Evolutionary conservation across 2,888 invertebrate species (phyloP).

Genomic region (Eupithecia inturbata): DNA sequence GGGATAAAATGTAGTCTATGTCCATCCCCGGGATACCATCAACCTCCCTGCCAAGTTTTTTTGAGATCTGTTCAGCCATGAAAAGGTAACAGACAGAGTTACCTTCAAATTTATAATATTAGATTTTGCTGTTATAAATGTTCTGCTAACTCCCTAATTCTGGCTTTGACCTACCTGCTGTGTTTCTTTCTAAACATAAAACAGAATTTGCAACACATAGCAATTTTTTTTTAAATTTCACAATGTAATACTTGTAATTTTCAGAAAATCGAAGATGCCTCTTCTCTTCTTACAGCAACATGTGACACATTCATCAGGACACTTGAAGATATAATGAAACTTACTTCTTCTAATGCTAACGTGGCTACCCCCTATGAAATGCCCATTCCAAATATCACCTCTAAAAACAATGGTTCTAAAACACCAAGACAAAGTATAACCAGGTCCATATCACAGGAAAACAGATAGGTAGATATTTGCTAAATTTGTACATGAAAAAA

Average conservation of each 20-base stretch:
- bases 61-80: no score
- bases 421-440: constrained; percentile 65
- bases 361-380: constrained; percentile 65
- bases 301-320: constrained; percentile 93
- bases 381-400: constrained; percentile 62
- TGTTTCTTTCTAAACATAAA: no score
- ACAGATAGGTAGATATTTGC: constrained; percentile 67
- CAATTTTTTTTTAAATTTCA: no score
- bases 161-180: no score
- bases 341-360: constrained; percentile 74
- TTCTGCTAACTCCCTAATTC: no score
- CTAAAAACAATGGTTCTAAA: constrained; percentile 62
- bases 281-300: constrained; percentile 89
- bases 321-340: constrained; percentile 90
- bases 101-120: no score
- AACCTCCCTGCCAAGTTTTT: no score
- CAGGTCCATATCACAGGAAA: constrained; percentile 76
- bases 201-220: no score
- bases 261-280: constrained; percentile 89
- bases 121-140: no score
- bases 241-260: constrained; percentile 50
- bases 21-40: no score
- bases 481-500: constrained; percentile 11
- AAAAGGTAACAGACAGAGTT: no score
- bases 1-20: no score